phyloP scores from a whole-genome alignment of 2,113 vertebrate genomes.

The Acrocephalus arundinaceus region DNA sequence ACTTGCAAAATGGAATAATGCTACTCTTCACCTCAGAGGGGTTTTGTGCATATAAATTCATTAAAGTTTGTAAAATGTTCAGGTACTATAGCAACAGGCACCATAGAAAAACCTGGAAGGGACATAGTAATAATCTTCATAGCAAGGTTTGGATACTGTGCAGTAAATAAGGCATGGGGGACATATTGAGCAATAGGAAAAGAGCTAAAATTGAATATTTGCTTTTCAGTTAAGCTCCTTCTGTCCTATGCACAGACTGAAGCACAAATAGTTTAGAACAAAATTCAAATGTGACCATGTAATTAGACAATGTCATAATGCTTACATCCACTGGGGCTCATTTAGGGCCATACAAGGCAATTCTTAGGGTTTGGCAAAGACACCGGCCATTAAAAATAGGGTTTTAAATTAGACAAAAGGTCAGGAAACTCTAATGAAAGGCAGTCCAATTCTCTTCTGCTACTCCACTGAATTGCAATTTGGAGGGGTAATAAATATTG shows the following conservation, averaged over 20 bases:
- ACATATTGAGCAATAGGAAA: constrained; percentile 46
- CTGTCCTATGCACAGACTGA: constrained; percentile 42
- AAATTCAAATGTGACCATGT: constrained; percentile 38
- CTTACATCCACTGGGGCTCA: constrained; percentile 6
- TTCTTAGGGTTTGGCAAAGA: constrained; percentile 62
- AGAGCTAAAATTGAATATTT: constrained; percentile 53
- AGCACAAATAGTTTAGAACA: constrained; percentile 40
- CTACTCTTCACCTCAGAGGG: neutral
- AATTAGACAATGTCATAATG: constrained; percentile 56
- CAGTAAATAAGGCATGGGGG: constrained; percentile 58
- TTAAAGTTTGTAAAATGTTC: constrained; percentile 51
- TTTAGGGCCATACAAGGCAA: constrained; percentile 22
- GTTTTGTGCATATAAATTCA: constrained; percentile 33
- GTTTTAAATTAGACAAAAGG: constrained; percentile 58
- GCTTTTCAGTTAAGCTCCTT: constrained; percentile 49
- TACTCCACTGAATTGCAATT: constrained; percentile 49
- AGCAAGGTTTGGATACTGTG: constrained; percentile 31
- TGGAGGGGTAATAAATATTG: constrained; percentile 60
- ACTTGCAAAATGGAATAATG: constrained; percentile 6
- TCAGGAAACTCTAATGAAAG: constrained; percentile 53
- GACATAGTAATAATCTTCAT: constrained; percentile 44
- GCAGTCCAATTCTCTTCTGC: constrained; percentile 38
- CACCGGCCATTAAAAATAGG: constrained; percentile 43
- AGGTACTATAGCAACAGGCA: constrained; percentile 53
- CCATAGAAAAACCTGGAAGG: constrained; percentile 30